These are phyloP conservation scores for Phengaris arion DNA, from an alignment of 2,888 invertebrate genomes.

Conservation along the genomic window DNA sequence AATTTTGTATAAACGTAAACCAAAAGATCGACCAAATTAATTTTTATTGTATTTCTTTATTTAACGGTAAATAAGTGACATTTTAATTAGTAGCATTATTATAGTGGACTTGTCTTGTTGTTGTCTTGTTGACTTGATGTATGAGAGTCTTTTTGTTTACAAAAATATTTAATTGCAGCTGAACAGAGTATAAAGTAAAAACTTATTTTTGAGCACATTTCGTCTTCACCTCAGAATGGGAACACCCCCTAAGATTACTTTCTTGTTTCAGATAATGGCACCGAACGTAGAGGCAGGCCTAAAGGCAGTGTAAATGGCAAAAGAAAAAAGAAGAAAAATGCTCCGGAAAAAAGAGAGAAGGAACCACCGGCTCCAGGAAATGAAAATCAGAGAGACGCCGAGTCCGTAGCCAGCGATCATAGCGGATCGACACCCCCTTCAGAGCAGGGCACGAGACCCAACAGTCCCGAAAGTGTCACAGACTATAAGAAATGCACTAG, in stretches of 20 bases:
- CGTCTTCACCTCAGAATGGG: no score
- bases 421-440: slow-evolving; percentile 70
- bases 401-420: slow-evolving; percentile 67
- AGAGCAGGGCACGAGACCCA: slow-evolving; percentile 66
- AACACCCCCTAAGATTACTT: not conserved
- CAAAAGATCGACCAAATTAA: no score
- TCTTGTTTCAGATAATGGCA: slow-evolving; percentile 59
- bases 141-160: no score
- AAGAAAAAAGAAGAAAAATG: slow-evolving; percentile 63
- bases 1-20: no score
- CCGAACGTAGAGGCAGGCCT: slow-evolving; percentile 67
- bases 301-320: slow-evolving; percentile 64
- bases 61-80: no score
- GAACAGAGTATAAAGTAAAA: no score
- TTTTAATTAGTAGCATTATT: no score
- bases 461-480: slow-evolving; percentile 58
- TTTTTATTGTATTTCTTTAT: no score
- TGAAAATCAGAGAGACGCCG: slow-evolving; percentile 74
- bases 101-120: no score
- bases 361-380: slow-evolving; percentile 67
- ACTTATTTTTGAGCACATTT: no score
- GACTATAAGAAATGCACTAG: slow-evolving; percentile 51
- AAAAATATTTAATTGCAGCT: no score
- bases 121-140: no score
- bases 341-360: slow-evolving; percentile 64